Conservation (phyloP, 2,797 vertebrate genomes). For the Nyctalus aviator region DNA sequence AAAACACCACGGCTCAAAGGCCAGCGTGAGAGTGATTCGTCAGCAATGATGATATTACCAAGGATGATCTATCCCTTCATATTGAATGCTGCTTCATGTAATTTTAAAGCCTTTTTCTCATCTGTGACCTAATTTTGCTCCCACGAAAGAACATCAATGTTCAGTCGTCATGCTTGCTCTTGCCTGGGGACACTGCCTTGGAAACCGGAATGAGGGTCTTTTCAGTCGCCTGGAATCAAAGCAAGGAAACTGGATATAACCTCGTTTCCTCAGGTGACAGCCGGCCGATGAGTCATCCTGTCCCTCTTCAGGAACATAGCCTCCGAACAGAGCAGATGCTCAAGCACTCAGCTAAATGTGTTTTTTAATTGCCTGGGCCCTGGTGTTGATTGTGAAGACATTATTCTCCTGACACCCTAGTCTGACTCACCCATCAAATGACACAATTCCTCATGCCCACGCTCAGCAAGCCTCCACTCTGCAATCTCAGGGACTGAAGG, state of each 20-base stretch:
- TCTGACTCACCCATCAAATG: constrained; percentile 27
- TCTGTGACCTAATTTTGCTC: constrained; percentile 38
- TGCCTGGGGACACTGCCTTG: background rate
- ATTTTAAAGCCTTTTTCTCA: constrained; percentile 53
- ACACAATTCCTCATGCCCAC: background rate
- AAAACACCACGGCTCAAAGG: background rate
- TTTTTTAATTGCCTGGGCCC: constrained; percentile 15
- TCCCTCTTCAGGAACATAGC: constrained; percentile 25
- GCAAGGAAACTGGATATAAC: constrained; percentile 56
- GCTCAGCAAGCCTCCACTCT: background rate
- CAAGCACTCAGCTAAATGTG: background rate
- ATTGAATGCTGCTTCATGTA: background rate
- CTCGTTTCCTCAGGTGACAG: constrained; percentile 48
- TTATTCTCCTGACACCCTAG: background rate
- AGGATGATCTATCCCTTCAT: background rate
- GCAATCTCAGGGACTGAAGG: background rate
- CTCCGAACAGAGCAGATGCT: background rate
- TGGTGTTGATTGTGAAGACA: background rate
- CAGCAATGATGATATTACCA: background rate
- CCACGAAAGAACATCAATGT: constrained; percentile 5
- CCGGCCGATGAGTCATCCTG: constrained; percentile 33
- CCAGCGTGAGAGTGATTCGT: background rate
- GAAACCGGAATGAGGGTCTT: constrained; percentile 50
- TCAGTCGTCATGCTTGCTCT: background rate
- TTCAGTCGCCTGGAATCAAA: constrained; percentile 15